Percentiles rank a stretch among this genome's conserved stretches.
Evolutionary conservation across 2,797 vertebrate genomes (phyloP).

Genomic region (Amblyopsis hoosieri): DNA sequence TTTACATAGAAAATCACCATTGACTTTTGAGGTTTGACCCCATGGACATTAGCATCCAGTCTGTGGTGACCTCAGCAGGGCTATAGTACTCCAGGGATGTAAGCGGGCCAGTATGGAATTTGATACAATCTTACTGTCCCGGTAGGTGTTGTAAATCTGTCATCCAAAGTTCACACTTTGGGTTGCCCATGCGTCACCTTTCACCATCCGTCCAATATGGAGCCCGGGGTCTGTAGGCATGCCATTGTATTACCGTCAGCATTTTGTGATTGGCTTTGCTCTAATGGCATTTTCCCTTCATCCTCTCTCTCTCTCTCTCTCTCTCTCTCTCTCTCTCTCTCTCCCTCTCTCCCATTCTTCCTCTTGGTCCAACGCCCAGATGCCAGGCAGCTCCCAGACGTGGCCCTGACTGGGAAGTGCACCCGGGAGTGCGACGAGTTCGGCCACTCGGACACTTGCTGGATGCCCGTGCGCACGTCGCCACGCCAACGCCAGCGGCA

Average conservation of each 20-base stretch:
- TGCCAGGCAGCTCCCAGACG: conserved; percentile 94
- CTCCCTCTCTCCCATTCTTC: not conserved
- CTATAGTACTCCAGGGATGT: conserved; percentile 17
- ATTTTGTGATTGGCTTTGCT: conserved; percentile 38
- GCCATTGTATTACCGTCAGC: conserved; percentile 39
- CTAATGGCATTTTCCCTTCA: conserved; percentile 30
- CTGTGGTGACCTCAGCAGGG: conserved; percentile 43
- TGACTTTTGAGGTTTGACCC: conserved; percentile 37
- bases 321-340: conserved; percentile 7
- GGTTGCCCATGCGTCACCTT: conserved; percentile 37
- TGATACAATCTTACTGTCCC: not conserved
- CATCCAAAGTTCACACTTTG: conserved; percentile 18
- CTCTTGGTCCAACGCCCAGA: conserved; percentile 69
- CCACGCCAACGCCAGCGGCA: conserved; percentile 87
- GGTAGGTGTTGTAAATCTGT: conserved; percentile 4
- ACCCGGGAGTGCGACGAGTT: conserved; percentile 94
- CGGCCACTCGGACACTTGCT: conserved; percentile 96
- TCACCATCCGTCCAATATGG: conserved; percentile 39
- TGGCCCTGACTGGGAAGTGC: conserved; percentile 94
- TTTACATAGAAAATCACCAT: conserved; percentile 23
- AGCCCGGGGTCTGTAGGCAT: conserved; percentile 27
- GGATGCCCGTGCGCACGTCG: conserved; percentile 93
- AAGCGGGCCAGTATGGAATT: conserved; percentile 7
- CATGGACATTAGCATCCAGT: conserved; percentile 15
- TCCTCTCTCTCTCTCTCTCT: not conserved